These are phyloP conservation scores for Octodon degus DNA, from an alignment of 2,113 vertebrate genomes.

Conservation along the genomic window DNA sequence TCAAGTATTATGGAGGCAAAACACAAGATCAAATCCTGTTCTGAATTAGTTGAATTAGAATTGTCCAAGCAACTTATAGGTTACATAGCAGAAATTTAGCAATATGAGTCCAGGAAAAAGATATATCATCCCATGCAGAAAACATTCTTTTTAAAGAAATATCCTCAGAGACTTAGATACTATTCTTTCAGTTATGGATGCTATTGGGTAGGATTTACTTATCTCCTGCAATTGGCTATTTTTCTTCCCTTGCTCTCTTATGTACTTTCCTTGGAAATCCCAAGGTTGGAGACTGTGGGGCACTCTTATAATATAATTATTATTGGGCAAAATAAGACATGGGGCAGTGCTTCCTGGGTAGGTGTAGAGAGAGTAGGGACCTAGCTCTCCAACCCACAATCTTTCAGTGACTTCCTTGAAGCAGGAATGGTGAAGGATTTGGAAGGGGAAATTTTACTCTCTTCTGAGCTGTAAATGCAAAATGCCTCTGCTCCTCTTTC, in stretches of 20 bases:
- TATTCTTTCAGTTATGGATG: not conserved
- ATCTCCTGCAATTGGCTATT: not conserved
- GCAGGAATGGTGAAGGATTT: not conserved
- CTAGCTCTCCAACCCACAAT: not conserved
- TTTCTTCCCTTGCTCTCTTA: not conserved
- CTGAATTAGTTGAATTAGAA: not conserved
- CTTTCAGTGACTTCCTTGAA: not conserved
- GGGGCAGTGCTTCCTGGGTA: not conserved
- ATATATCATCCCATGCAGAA: not conserved
- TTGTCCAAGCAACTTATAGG: not conserved
- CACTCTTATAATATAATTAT: not conserved
- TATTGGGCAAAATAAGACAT: not conserved
- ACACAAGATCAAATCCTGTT: not conserved
- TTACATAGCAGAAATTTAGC: not conserved
- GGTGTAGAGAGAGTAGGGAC: not conserved
- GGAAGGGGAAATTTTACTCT: not conserved
- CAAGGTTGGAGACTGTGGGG: not conserved
- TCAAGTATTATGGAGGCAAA: not conserved
- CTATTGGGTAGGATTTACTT: not conserved
- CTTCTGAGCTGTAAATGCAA: not conserved
- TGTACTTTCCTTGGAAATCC: not conserved
- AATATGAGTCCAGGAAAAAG: not conserved
- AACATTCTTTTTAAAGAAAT: not conserved
- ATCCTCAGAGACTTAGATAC: not conserved
- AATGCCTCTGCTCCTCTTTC: not conserved